Evolutionary conservation across 1,140 invertebrate genomes (phyloP).

Genomic region (Leptinotarsa undecemlineata): DNA sequence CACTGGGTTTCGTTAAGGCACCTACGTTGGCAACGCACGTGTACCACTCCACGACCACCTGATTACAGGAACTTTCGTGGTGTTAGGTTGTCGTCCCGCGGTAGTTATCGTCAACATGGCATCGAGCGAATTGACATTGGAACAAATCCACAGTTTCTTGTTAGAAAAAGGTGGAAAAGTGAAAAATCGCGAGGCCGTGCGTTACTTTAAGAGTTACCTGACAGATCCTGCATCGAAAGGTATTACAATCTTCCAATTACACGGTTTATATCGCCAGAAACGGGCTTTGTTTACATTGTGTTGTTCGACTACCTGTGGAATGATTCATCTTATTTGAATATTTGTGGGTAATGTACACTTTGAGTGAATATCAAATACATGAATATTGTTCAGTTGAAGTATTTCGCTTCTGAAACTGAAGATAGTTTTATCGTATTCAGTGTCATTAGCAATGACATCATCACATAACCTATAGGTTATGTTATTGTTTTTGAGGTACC

Average conservation of each 20-base stretch:
- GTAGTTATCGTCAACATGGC: constrained; percentile 32
- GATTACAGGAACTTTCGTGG: background rate
- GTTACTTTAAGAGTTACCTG: constrained; percentile 84
- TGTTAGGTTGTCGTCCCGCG: constrained; percentile 10
- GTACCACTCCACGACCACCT: background rate
- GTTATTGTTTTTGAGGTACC: no score
- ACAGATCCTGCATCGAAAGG: constrained; percentile 78
- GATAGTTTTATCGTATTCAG: no score
- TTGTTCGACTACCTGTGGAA: constrained; percentile 25
- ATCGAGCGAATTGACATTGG: constrained; percentile 70
- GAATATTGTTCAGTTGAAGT: no score
- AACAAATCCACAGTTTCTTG: constrained; percentile 83
- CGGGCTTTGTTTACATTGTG: constrained; percentile 45
- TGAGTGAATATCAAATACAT: no score
- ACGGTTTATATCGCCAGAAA: background rate
- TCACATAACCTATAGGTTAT: no score
- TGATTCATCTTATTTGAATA: constrained; percentile 20
- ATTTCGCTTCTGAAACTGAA: no score
- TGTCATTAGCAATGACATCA: no score
- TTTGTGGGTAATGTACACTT: background rate
- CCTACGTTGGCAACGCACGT: background rate
- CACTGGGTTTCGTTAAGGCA: background rate
- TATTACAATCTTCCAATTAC: constrained; percentile 55
- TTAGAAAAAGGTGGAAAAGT: constrained; percentile 80
- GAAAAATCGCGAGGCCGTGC: constrained; percentile 84